Conservation (phyloP, 2,797 vertebrate species). For the Labroides dimidiatus region DNA sequence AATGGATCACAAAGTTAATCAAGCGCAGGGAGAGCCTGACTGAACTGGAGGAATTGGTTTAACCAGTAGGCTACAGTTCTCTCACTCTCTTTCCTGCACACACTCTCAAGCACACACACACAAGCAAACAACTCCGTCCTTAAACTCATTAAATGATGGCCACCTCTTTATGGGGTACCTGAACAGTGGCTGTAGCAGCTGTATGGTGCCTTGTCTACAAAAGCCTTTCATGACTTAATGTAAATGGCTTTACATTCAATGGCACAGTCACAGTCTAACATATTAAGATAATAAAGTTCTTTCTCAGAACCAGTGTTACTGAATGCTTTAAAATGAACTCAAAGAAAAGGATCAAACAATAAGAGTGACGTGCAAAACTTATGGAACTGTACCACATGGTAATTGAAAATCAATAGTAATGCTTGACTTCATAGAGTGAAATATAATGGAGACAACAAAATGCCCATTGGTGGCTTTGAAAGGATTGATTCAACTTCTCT, state of each 20-base stretch:
- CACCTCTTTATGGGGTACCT: background rate
- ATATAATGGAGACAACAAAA: slow-evolving; percentile 1
- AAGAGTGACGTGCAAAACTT: background rate
- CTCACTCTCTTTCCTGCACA: background rate
- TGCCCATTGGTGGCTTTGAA: background rate
- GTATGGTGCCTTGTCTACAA: background rate
- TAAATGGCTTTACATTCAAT: no score
- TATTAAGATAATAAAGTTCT: background rate
- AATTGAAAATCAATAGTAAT: background rate
- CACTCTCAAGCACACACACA: slow-evolving; percentile 3
- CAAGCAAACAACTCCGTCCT: background rate
- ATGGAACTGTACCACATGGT: background rate
- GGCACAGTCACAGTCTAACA: background rate
- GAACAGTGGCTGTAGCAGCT: background rate
- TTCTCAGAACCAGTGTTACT: background rate
- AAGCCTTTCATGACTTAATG: no score
- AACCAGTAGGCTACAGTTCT: slow-evolving; percentile 54
- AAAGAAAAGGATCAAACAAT: background rate
- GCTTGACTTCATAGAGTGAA: slow-evolving; percentile 7
- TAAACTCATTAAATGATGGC: slow-evolving; percentile 9
- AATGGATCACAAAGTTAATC: slow-evolving; percentile 84
- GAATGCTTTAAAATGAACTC: background rate
- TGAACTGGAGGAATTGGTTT: slow-evolving; percentile 62
- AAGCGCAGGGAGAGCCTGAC: slow-evolving; percentile 65
- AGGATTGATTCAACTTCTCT: background rate